Percentiles rank a stretch among this genome's conserved stretches.
phyloP scores from a whole-genome alignment of 2,888 invertebrate genomes.

The Drosophila fulvimacula region DNA sequence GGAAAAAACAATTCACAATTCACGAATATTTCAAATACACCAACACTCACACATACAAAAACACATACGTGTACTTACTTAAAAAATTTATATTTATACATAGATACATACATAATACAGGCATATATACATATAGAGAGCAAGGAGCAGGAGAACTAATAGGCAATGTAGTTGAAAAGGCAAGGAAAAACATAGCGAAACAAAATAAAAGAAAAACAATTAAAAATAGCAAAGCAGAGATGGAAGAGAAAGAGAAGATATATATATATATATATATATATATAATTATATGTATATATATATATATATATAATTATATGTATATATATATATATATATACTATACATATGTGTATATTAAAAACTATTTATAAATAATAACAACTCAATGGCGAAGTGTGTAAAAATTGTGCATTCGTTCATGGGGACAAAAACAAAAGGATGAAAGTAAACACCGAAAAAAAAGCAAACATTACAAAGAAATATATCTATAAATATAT shows the following conservation, averaged over 20 bases:
- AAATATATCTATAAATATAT: conserved; percentile 61
- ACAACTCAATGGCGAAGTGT: conserved; percentile 76
- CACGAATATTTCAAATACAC: conserved; percentile 1
- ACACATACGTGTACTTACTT: conserved; percentile 40
- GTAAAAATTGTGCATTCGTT: conserved; percentile 80
- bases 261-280: conserved; percentile 67
- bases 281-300: conserved; percentile 63
- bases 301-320: conserved; percentile 46
- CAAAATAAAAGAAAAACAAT: conserved; percentile 60
- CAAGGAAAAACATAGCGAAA: conserved; percentile 41
- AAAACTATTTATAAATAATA: conserved; percentile 80
- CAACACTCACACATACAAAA: conserved; percentile 20
- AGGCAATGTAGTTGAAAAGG: conserved; percentile 70
- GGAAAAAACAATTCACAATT: conserved; percentile 1
- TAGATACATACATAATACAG: conserved; percentile 50
- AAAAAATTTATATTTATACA: conserved; percentile 51
- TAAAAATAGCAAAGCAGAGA: conserved; percentile 73
- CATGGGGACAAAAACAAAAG: conserved; percentile 75
- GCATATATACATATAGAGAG: conserved; percentile 47
- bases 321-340: conserved; percentile 55
- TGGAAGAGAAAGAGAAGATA: conserved; percentile 20
- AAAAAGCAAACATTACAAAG: conserved; percentile 72
- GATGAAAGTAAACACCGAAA: conserved; percentile 84
- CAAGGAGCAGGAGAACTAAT: conserved; percentile 42
- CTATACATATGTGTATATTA: conserved; percentile 79